Evolutionary conservation across 2,888 invertebrate genomes (phyloP).

Genomic region (Caradrina clavipalpis): DNA sequence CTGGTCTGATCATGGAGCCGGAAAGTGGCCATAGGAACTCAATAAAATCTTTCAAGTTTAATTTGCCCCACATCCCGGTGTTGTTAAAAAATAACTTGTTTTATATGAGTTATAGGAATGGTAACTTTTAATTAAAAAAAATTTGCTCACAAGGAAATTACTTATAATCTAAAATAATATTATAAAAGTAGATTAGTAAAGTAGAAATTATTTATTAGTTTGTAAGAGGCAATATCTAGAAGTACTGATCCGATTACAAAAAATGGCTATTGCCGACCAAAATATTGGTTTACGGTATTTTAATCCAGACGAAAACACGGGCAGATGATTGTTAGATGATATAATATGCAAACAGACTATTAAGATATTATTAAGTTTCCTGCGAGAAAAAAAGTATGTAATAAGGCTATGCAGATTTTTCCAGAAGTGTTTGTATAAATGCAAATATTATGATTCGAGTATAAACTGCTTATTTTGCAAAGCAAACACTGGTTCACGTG

Average conservation of each 20-base stretch:
- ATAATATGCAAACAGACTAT: not conserved
- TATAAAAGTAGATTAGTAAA: not conserved
- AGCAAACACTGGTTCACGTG: not conserved
- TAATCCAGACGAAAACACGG: not conserved
- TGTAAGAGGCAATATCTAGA: too few relatives aligned
- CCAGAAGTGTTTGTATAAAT: conserved; percentile 8
- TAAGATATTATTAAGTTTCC: not conserved
- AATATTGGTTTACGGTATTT: too few relatives aligned
- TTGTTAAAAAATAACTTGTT: not conserved
- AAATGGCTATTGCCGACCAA: too few relatives aligned
- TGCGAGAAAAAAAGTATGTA: not conserved
- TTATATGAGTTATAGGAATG: not conserved
- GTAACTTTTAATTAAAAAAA: not conserved
- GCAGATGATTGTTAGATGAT: not conserved
- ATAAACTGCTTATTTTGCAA: conserved; percentile 16
- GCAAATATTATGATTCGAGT: not conserved
- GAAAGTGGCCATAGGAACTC: too few relatives aligned
- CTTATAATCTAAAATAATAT: not conserved
- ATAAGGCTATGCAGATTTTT: not conserved
- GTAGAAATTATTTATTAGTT: too few relatives aligned
- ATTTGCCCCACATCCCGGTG: too few relatives aligned
- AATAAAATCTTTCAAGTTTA: too few relatives aligned
- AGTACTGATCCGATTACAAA: too few relatives aligned
- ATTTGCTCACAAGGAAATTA: not conserved
- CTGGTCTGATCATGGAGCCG: too few relatives aligned